A percentile compares a stretch with the other conserved stretches of the same genome.
Evolutionary conservation across 1,140 invertebrate genomes (phyloP).

Genomic region (Microplitis mediator): DNA sequence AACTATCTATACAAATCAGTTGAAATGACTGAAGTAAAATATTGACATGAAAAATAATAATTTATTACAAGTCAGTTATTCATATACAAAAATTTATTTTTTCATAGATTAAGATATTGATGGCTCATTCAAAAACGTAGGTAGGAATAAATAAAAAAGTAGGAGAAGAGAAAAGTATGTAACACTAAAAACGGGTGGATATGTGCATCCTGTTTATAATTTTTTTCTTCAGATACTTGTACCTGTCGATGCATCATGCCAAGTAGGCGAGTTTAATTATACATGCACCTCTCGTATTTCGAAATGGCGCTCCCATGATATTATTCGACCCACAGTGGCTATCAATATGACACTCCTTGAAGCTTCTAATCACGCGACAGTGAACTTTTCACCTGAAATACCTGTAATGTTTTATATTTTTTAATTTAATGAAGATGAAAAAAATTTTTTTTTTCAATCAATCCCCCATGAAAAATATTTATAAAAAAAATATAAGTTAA

Average conservation of each 20-base stretch:
- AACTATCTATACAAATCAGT: too few relatives aligned
- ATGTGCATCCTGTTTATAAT: not conserved
- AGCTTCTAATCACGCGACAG: not conserved
- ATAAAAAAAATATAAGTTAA: too few relatives aligned
- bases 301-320: slow-evolving; percentile 18
- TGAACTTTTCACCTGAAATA: slow-evolving; percentile 2
- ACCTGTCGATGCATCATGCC: slow-evolving; percentile 1
- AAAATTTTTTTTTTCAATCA: too few relatives aligned
- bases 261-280: slow-evolving; percentile 24
- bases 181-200: not conserved
- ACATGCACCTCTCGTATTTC: slow-evolving; percentile 28
- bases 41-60: too few relatives aligned
- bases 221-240: not conserved
- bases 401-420: not conserved
- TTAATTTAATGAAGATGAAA: too few relatives aligned
- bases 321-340: not conserved
- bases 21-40: too few relatives aligned
- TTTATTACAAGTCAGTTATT: too few relatives aligned
- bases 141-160: not conserved
- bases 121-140: too few relatives aligned
- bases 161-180: not conserved
- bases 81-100: too few relatives aligned
- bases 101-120: too few relatives aligned
- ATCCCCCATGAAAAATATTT: too few relatives aligned
- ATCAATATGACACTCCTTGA: not conserved